Conservation (phyloP, 1,140 invertebrate genomes). For the Drosophila teissieri region DNA sequence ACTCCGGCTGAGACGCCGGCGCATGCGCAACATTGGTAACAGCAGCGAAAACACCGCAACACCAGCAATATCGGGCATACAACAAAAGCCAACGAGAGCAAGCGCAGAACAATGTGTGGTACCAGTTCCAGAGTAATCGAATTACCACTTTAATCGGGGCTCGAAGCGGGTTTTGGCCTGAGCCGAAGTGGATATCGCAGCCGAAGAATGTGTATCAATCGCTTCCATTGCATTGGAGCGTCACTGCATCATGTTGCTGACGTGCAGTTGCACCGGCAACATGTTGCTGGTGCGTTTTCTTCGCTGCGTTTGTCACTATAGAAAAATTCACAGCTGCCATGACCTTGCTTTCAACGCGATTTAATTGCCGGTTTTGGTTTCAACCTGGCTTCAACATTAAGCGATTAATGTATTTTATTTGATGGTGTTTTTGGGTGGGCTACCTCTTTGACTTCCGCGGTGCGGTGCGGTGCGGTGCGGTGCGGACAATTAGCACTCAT, state of each 20-base stretch:
- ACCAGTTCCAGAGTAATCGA: conserved; percentile 53
- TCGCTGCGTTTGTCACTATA: conserved; percentile 54
- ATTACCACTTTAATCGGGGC: conserved; percentile 79
- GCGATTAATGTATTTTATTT: conserved; percentile 16
- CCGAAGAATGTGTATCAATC: conserved; percentile 61
- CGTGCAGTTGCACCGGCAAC: conserved; percentile 35
- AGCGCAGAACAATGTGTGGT: conserved; percentile 69
- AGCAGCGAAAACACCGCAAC: conserved; percentile 31
- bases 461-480: conserved; percentile 24
- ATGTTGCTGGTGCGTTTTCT: conserved; percentile 24
- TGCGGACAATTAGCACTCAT: conserved; percentile 71
- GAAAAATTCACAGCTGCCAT: conserved; percentile 50
- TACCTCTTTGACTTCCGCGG: conserved; percentile 58
- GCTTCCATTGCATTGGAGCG: conserved; percentile 22
- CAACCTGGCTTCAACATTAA: conserved; percentile 3
- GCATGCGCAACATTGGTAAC: conserved; percentile 35
- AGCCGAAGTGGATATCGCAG: conserved; percentile 53
- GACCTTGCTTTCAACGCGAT: conserved; percentile 77
- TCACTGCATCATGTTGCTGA: conserved; percentile 51
- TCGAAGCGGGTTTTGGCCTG: conserved; percentile 69
- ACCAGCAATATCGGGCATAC: conserved; percentile 22
- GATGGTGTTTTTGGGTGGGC: neutral
- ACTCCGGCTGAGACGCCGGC: conserved; percentile 29
- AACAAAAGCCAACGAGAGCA: conserved; percentile 61
- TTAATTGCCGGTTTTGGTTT: conserved; percentile 51